Base-by-base conservation (phyloP, 1,140 invertebrate genomes). In the Drosophila sp. region DNA sequence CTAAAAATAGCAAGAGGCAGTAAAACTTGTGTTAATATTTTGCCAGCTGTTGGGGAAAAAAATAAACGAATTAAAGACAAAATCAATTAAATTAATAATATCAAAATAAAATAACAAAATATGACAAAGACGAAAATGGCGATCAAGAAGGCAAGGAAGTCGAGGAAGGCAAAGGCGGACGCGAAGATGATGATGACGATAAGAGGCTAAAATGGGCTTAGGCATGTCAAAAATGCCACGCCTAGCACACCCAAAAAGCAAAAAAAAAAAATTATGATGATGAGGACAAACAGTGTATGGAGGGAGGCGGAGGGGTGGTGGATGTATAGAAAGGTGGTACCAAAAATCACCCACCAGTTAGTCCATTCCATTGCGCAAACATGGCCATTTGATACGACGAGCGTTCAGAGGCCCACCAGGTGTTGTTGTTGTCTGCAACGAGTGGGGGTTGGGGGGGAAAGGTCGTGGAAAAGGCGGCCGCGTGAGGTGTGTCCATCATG, bases 21-120 rank as follows among this genome's bases (percentile, higher is more conserved):
- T 87, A 50, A 82, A 85, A 85, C 66, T 78, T 74, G 60, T 81
- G 61, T 61, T 77, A 65, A 64, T 70, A 71, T 76, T 76, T 65
- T 57, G 66, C 82, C 82, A 87, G 82, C 83, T 87, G 82, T 70
- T 82, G n/a, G 23, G 8, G n/a, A 62, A 23, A 41, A 41, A 72
- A 86, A 85, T 79, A 68, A 72, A 76, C 70, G 79, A 73, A 82
- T 85, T 82, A 65, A 65, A 73, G 66, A 65, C 60, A 54, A 79
- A 87, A 85, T 85, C 83, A 85, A 85, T 85, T 85, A 87, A 82
- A 82, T 82, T 85, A 82, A 87, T 82, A 85, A 87, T 87, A 87
- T 72, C 68, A 69, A 64, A 60, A 87, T 76, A 60, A 72, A 70
- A 78, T 65, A 55, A 50, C 44, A 50, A 50, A 50, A 50, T 33